These are phyloP conservation scores for Momotus momota DNA, from an alignment of 2,797 vertebrate genomes.

Conservation along the genomic window DNA sequence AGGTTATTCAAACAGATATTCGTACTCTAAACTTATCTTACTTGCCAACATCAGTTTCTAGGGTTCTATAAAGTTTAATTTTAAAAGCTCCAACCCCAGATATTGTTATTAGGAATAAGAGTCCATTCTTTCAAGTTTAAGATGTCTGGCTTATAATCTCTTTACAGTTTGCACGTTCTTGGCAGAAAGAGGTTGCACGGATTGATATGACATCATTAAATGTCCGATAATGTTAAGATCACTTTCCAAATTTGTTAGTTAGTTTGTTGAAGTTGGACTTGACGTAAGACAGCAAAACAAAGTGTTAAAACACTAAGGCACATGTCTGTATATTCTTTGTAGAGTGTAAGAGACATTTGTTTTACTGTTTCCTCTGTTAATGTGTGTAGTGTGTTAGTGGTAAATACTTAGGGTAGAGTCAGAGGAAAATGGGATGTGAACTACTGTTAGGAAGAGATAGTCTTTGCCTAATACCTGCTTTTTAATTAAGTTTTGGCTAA, in stretches of 20 bases:
- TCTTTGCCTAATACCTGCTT: neutral
- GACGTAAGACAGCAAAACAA: neutral
- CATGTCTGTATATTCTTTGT: neutral
- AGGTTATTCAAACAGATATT: neutral
- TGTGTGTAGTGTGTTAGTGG: neutral
- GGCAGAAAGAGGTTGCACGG: neutral
- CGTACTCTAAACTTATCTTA: neutral
- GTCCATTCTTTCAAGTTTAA: neutral
- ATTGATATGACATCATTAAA: neutral
- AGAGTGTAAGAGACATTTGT: neutral
- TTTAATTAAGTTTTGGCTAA: neutral
- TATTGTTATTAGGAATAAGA: neutral
- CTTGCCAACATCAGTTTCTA: neutral
- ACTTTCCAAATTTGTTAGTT: neutral
- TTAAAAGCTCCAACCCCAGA: neutral
- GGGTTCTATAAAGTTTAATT: neutral
- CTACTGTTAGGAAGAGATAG: neutral
- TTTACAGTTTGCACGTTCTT: neutral
- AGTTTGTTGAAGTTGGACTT: neutral
- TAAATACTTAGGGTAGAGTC: neutral
- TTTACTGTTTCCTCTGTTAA: neutral
- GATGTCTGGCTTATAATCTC: neutral
- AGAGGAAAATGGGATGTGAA: neutral
- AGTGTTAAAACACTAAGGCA: neutral
- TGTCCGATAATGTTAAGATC: neutral